Evolutionary conservation across 92 coral and sea anemone species (phyloP).

Genomic region (Epizoanthus illoricatus): DNA sequence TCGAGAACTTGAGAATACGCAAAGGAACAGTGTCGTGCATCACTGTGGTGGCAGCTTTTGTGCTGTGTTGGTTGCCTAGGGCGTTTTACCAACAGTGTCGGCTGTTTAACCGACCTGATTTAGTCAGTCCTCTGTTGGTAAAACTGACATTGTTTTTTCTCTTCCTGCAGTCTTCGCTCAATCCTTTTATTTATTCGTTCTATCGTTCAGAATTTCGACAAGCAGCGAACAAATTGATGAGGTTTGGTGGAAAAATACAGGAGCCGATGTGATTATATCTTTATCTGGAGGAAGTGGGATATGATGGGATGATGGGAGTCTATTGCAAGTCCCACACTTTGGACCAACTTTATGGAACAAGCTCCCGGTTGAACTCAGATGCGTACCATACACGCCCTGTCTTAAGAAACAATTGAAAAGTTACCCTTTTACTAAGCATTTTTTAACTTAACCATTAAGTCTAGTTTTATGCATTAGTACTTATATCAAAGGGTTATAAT

Average conservation of each 20-base stretch:
- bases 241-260: neutral
- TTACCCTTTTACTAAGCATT: too few relatives aligned
- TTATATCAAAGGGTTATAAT: too few relatives aligned
- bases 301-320: too few relatives aligned
- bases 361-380: too few relatives aligned
- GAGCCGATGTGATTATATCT: too few relatives aligned
- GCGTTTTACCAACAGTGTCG: conserved; percentile 53
- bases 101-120: conserved; percentile 51
- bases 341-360: too few relatives aligned
- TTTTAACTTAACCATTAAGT: too few relatives aligned
- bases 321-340: too few relatives aligned
- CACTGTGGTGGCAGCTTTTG: conserved; percentile 54
- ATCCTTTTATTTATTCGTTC: conserved; percentile 67
- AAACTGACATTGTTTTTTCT: conserved; percentile 56
- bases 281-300: too few relatives aligned
- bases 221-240: conserved; percentile 39
- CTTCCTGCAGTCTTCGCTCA: conserved; percentile 58
- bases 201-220: conserved; percentile 59
- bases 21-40: conserved; percentile 75
- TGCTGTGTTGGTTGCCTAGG: conserved; percentile 70
- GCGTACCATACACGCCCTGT: too few relatives aligned
- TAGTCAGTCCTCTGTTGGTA: conserved; percentile 51
- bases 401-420: too few relatives aligned
- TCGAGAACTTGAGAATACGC: conserved; percentile 30
- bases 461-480: too few relatives aligned